Evolutionary conservation across 2,888 invertebrate genomes (phyloP).

Genomic region (Vannuccia rotundouncinata): DNA sequence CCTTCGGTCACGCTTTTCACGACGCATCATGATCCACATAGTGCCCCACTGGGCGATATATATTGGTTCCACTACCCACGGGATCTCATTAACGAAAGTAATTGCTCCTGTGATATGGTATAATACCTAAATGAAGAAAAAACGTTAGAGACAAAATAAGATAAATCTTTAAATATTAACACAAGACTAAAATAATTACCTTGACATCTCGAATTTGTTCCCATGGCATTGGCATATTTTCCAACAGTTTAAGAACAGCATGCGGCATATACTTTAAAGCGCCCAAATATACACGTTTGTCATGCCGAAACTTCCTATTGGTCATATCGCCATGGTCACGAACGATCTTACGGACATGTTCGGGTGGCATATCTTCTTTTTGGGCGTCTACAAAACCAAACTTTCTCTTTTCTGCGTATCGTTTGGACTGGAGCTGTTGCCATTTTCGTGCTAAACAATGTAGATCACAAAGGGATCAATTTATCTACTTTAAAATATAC

Average conservation of each 20-base stretch:
- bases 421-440: slow-evolving; percentile 96
- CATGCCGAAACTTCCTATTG: slow-evolving; percentile 93
- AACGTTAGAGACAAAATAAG: not conserved
- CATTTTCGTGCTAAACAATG: slow-evolving; percentile 65
- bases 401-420: slow-evolving; percentile 94
- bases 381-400: slow-evolving; percentile 97
- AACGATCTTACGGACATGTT: slow-evolving; percentile 96
- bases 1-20: slow-evolving; percentile 93
- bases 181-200: slow-evolving; percentile 53
- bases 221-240: slow-evolving; percentile 99
- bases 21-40: slow-evolving; percentile 99
- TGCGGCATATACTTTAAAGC: slow-evolving; percentile 99
- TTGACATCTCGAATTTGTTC: slow-evolving; percentile 97
- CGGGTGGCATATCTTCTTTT: slow-evolving; percentile 99
- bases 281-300: slow-evolving; percentile 93
- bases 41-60: slow-evolving; percentile 99
- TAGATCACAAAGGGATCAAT: not conserved
- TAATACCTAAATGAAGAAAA: slow-evolving; percentile 60
- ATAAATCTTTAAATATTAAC: not conserved
- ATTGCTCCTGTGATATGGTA: slow-evolving; percentile 99
- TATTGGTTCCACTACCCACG: slow-evolving; percentile 97
- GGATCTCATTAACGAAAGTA: slow-evolving; percentile 98
- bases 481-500: too few species aligned
- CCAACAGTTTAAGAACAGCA: slow-evolving; percentile 92
- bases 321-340: slow-evolving; percentile 99